Evolutionary conservation across 2,888 invertebrate species (phyloP), one percentile per base, ranked within the genome.

Genomic region (Sphaeridia pumilis): DNA sequence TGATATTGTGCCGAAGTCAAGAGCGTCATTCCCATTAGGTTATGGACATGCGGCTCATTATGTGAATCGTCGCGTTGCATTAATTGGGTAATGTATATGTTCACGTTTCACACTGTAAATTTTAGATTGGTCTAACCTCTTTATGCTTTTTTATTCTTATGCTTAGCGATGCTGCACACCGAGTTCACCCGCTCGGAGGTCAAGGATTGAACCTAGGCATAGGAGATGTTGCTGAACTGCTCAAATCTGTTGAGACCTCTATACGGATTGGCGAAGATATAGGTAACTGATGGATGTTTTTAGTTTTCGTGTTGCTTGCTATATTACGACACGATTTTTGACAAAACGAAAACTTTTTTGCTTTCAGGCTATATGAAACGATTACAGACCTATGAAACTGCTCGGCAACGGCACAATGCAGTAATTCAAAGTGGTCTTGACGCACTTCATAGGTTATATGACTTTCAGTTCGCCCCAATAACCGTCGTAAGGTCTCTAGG

Each of bases 141-240:
- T n/a, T n/a, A n/a, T n/a, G n/a, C n/a, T n/a, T 36, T 38, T 49
- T 48, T n/a, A n/a, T n/a, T n/a, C n/a, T n/a, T n/a, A n/a, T n/a
- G n/a, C n/a, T 4, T 66, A 85, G 86, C 1, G 89, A 89, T 71
- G 86, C 89, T 38, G 84, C 88, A 0, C 86, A 95, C 73, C 77
- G 92, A 60, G 79, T 97, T 21, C 97, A 98, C 72, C 97, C 97
- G 0, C 70, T 98, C 61, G 97, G 97, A 34, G 97, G 97, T 0
- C 95, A 95, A 73, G 98, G 98, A 5, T 90, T 95, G 1, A 99
- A 99, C 74, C 75, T 98, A 42, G 98, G 98, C 1, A 93, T 97
- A 70, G 89, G 90, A 5, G 98, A 99, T 73, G 83, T 93, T 0
- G 73, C 76, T 27, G 78, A 79, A 60, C 74, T 98, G n/a, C 78